Percentiles rank a stretch among this genome's conserved stretches.
phyloP scores from a whole-genome alignment of 2,888 invertebrate species.

The Drosophila bunnanda region DNA sequence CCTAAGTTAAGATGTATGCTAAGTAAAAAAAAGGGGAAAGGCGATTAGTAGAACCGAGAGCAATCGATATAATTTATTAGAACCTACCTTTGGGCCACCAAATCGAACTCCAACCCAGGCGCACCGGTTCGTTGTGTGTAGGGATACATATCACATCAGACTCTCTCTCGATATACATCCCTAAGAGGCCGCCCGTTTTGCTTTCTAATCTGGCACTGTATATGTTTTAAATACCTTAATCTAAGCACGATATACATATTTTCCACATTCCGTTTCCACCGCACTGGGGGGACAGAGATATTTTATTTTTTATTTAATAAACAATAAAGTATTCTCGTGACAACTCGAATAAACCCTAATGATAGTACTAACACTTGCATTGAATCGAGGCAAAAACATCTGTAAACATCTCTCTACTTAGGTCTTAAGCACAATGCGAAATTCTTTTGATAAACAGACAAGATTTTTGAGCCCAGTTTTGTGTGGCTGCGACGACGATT shows the following conservation, averaged over 20 bases:
- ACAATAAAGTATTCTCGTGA: slow-evolving; percentile 75
- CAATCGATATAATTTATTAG: slow-evolving; percentile 43
- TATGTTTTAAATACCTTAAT: slow-evolving; percentile 44
- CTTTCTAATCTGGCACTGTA: slow-evolving; percentile 42
- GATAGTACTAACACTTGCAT: slow-evolving; percentile 6
- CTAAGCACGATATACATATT: slow-evolving; percentile 14
- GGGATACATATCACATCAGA: background rate
- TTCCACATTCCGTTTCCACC: slow-evolving; percentile 47
- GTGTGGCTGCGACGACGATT: slow-evolving; percentile 69
- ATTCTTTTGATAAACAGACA: slow-evolving; percentile 54
- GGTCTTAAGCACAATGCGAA: slow-evolving; percentile 60
- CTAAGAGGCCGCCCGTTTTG: slow-evolving; percentile 42
- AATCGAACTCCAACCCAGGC: slow-evolving; percentile 16
- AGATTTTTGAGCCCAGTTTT: slow-evolving; percentile 42
- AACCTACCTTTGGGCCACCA: slow-evolving; percentile 18
- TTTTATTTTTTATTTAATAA: slow-evolving; percentile 83
- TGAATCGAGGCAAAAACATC: slow-evolving; percentile 31
- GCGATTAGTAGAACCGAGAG: slow-evolving; percentile 28
- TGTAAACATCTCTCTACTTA: slow-evolving; percentile 37
- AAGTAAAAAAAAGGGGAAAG: slow-evolving; percentile 52
- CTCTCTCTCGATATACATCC: background rate
- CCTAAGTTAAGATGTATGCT: slow-evolving; percentile 73
- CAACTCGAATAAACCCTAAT: slow-evolving; percentile 24
- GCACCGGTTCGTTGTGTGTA: background rate
- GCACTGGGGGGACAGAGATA: slow-evolving; percentile 52